Conservation (phyloP, 2,797 vertebrate genomes). For the Cirrhinus mrigala region DNA sequence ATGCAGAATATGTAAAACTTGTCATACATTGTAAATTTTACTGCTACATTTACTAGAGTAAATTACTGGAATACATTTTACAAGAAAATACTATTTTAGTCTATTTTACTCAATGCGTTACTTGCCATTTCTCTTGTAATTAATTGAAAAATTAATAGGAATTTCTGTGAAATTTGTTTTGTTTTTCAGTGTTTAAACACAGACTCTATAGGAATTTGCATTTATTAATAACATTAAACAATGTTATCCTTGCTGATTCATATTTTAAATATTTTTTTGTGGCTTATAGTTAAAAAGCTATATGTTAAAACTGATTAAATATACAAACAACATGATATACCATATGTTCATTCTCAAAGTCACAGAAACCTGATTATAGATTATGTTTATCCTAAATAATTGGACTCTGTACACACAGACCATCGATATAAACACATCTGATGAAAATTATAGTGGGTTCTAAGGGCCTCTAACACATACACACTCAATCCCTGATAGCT, state of each 20-base stretch:
- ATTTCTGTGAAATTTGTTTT: rapidly evolving
- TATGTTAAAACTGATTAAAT: neutral
- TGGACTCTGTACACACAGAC: neutral
- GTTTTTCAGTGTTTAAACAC: neutral
- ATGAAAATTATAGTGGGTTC: conserved; percentile 25
- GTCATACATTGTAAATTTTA: neutral
- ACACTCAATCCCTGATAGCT: conserved; percentile 44
- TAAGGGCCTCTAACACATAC: conserved; percentile 34
- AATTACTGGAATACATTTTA: neutral
- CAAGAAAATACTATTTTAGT: neutral
- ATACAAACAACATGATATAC: neutral
- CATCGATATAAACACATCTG: conserved; percentile 13
- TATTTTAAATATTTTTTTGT: conserved; percentile 3
- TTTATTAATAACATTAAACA: neutral
- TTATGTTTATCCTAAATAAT: neutral
- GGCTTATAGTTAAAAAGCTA: neutral
- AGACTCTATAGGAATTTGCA: neutral
- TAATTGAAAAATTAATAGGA: neutral
- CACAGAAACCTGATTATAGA: neutral
- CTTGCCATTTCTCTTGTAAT: neutral
- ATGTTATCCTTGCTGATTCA: neutral
- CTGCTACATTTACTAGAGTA: neutral
- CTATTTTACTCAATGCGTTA: neutral
- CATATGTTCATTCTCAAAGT: neutral
- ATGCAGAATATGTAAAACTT: neutral